A percentile compares a stretch with the other conserved stretches of the same genome.
Evolutionary conservation across 2,888 invertebrate species (phyloP).

Genomic region (Heliconius ismenius): DNA sequence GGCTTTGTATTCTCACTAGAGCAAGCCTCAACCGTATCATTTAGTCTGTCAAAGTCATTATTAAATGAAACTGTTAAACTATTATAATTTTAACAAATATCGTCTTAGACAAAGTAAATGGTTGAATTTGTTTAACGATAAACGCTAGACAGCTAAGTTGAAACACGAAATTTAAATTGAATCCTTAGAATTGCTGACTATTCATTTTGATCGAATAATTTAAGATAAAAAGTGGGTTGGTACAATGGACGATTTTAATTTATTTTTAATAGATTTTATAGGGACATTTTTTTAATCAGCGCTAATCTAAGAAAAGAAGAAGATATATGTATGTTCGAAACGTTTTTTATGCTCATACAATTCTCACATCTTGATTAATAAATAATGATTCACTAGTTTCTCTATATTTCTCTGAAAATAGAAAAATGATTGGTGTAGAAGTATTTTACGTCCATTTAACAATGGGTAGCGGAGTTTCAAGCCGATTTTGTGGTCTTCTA

Average conservation of each 20-base stretch:
- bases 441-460: too few species aligned
- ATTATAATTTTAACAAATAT: too few species aligned
- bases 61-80: too few species aligned
- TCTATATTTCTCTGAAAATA: too few species aligned
- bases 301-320: background rate
- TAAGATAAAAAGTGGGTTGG: background rate
- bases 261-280: background rate
- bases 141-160: background rate
- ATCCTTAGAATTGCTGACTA: constrained; percentile 14
- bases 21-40: too few species aligned
- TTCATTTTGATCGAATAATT: background rate
- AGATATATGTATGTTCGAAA: background rate
- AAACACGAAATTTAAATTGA: constrained; percentile 2
- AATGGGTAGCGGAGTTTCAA: too few species aligned
- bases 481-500: too few species aligned
- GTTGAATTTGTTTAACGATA: background rate
- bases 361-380: background rate
- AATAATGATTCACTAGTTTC: too few species aligned
- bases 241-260: constrained; percentile 9
- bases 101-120: too few species aligned
- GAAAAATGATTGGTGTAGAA: too few species aligned
- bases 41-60: too few species aligned
- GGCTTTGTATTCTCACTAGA: too few species aligned
- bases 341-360: background rate
- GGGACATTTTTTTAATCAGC: background rate